Base-by-base conservation (phyloP, 2,888 invertebrate species). In the Anoncus sp. region DNA sequence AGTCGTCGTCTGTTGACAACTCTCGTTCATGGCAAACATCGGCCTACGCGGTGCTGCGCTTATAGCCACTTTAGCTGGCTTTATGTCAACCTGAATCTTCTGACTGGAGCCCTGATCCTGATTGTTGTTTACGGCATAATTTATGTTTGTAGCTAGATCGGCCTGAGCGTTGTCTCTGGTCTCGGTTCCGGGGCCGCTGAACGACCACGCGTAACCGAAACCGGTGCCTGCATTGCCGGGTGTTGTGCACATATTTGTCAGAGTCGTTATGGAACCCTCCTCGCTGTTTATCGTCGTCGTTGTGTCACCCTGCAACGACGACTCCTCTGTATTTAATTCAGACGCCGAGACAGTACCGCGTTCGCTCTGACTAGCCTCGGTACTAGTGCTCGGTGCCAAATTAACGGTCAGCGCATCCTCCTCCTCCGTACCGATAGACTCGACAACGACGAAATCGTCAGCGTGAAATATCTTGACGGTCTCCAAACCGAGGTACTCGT, bases 161-260 rank as follows among this genome's bases (percentile, higher is more conserved):
- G 85, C 86, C 79, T 91, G 90, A 3, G 87, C 83, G 63, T 88
- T 89, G 31, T 91, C 90, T 40, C 90, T 87, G 75, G 87, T 86
- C 49, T 90, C 90, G 1, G 88, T 85, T 18, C 90, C 89, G 47
- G 90, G 90, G 7, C 90, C 90, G 18, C 89, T 87, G 74, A 91
- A 90, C 82, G 91, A 90, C 91, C 90, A 91, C 84, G 90, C 85
- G 80, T 91, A 90, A 80, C 90, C 91, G 84, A 91, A 91, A 85
- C 91, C 90, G 75, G 90, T 83, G 66, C 89, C 90, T 31, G 90
- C 89, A 82, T 90, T 90, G 75, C 91, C 90, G 81, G 91, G 91
- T 66, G 91, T 89, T 71, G 90, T 91, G 84, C 91, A 91, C 91
- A 91, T 91, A 85, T 89, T 90, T 83, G 90, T 87, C 71, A 90